Evolutionary conservation across 2,888 invertebrate genomes (phyloP), one percentile per base, ranked within the genome.

Genomic region (Athalia cordata): DNA sequence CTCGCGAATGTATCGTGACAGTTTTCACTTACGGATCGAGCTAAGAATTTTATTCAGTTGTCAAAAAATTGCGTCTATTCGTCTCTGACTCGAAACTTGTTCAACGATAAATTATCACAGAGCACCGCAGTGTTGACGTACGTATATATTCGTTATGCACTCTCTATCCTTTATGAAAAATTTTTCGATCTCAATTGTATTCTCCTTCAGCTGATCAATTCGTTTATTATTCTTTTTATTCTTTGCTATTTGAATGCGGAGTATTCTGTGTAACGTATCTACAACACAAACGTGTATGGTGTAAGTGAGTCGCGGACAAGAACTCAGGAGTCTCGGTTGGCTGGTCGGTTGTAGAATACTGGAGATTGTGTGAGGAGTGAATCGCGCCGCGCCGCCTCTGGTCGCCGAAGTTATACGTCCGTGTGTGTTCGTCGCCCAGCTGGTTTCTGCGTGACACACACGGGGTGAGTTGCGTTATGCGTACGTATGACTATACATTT

Each of bases 311-410:
- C 52, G 66, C 68, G 77, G 59, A n/a, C 68, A 77, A 61, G 68
- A 68, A 77, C 77, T 66, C 77, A 47, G 52, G 78, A 78, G 81
- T 81, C 79, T 75, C 81, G 81, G 79, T 81, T 78, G 81, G 82
- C 80, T 78, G 82, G 78, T 80, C 78, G 77, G 79, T 80, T 79
- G 78, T 77, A 72, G 78, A 78, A 78, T 72, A 78, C 78, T 78
- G 78, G 78, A 78, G 78, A 78, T 74, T 74, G 78, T 74, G 78
- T 61, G 78, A 59, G 72, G 68, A 78, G 77, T 77, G 72, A 61
- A 78, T 78, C 75, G 78, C 65, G 78, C 52, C 59, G 66, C 68
- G 68, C 77, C 47, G 68, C 68, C 13, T 74, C 68, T 68, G 78
- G 45, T 29, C 74, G 64, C 45, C 64, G 64, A 15, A 52, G 52